These are phyloP conservation scores for Platalea minor DNA, from an alignment of 2,797 vertebrate genomes.

Conservation along the genomic window DNA sequence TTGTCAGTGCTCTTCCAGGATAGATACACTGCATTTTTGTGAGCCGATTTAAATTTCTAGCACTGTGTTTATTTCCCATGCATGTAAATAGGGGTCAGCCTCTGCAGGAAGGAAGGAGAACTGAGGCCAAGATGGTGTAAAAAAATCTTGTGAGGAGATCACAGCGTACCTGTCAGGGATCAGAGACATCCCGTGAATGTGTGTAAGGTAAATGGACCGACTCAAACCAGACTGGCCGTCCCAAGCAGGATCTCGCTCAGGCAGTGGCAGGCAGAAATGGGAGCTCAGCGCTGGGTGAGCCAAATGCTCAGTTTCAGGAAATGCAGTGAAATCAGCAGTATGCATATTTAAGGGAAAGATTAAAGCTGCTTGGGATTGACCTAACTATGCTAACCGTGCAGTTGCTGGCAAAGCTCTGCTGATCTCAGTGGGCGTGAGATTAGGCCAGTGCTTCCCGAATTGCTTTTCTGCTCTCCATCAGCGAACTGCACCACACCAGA, in stretches of 20 bases:
- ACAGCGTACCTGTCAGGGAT: accelerated
- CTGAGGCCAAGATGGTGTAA: neutral
- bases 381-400: neutral
- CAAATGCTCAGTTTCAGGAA: neutral
- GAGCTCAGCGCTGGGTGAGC: neutral
- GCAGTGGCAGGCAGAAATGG: neutral
- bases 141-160: neutral
- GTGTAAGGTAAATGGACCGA: neutral
- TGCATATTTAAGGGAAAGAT: neutral
- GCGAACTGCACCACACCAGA: neutral
- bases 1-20: neutral
- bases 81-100: neutral
- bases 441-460: neutral
- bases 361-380: neutral
- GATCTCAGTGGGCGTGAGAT: neutral
- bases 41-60: neutral
- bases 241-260: neutral
- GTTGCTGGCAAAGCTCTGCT: neutral
- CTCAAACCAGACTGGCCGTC: accelerated
- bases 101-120: neutral
- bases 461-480: neutral
- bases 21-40: neutral
- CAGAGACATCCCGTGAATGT: neutral
- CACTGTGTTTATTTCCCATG: neutral
- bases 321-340: neutral